phyloP scores from a whole-genome alignment of 2,888 invertebrate genomes.

The Oxytorus armatus region DNA sequence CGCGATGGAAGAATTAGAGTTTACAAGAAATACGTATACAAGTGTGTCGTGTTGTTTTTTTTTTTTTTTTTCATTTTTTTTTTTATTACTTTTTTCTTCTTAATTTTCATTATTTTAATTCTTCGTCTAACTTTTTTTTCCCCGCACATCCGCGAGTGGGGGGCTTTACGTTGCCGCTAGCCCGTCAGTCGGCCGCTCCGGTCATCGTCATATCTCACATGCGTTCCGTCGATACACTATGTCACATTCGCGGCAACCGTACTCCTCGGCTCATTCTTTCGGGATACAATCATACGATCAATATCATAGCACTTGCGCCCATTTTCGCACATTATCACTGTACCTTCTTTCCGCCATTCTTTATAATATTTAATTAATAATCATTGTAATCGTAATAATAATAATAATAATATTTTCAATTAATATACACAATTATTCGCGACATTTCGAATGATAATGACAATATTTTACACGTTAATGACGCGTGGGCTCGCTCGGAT shows the following conservation, averaged over 20 bases:
- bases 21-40: conserved; percentile 91
- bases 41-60: conserved; percentile 85
- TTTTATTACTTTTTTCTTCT: conserved; percentile 62
- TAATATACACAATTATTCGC: conserved; percentile 82
- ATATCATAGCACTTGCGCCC: conserved; percentile 58
- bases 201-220: conserved; percentile 56
- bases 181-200: conserved; percentile 63
- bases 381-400: conserved; percentile 73
- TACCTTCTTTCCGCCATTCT: conserved; percentile 64
- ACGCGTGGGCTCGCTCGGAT: conserved; percentile 79
- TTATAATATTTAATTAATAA: conserved; percentile 55
- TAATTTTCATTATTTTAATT: conserved; percentile 45
- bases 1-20: conserved; percentile 87
- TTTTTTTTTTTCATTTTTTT: conserved; percentile 58
- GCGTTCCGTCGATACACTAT: conserved; percentile 56
- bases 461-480: conserved; percentile 83
- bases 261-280: conserved; percentile 53
- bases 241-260: conserved; percentile 63
- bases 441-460: conserved; percentile 83
- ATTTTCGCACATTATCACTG: conserved; percentile 71
- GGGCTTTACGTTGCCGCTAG: conserved; percentile 60
- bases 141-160: conserved; percentile 30
- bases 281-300: conserved; percentile 66
- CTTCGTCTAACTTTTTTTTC: conserved; percentile 53
- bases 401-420: conserved; percentile 74